Percentiles rank a stretch among this genome's conserved stretches.
These are phyloP conservation scores for Daubentonia madagascariensis DNA, from an alignment of 2,113 vertebrate genomes.

Conservation along the genomic window DNA sequence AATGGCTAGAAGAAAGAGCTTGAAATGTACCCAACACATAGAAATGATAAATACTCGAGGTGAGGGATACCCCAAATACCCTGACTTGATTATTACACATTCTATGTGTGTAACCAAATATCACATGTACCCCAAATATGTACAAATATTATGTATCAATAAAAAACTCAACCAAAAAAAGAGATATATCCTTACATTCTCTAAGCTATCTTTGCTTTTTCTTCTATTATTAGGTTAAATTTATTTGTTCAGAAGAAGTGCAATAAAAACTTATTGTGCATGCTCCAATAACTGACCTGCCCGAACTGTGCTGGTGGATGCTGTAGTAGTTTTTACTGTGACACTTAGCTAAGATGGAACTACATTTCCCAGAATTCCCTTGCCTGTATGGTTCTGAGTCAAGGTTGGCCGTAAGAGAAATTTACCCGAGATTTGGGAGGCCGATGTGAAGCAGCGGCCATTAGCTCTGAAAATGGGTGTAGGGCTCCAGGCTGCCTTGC, in stretches of 20 bases:
- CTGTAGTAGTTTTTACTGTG: not conserved
- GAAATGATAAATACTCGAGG: not conserved
- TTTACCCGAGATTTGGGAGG: not conserved
- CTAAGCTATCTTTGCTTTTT: not conserved
- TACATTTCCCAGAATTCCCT: not conserved
- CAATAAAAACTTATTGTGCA: not conserved
- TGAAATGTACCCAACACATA: not conserved
- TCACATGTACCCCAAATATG: not conserved
- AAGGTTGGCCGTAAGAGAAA: not conserved
- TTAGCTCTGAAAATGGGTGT: not conserved
- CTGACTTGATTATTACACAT: not conserved
- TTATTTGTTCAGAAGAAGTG: slow-evolving; percentile 8
- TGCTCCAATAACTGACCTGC: not conserved
- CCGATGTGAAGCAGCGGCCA: not conserved
- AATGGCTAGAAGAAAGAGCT: not conserved
- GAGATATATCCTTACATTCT: not conserved
- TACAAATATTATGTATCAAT: not conserved
- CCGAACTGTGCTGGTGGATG: not conserved
- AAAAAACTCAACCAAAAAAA: not conserved
- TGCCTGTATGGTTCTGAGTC: not conserved
- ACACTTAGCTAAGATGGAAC: not conserved
- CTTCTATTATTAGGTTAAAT: not conserved
- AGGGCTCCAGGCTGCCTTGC: not conserved
- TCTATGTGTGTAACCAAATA: not conserved
- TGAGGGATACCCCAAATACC: not conserved